Percentiles rank a stretch among this genome's conserved stretches.
Evolutionary conservation across 2,113 vertebrate species (phyloP).

Genomic region (Pterocles burchelli): DNA sequence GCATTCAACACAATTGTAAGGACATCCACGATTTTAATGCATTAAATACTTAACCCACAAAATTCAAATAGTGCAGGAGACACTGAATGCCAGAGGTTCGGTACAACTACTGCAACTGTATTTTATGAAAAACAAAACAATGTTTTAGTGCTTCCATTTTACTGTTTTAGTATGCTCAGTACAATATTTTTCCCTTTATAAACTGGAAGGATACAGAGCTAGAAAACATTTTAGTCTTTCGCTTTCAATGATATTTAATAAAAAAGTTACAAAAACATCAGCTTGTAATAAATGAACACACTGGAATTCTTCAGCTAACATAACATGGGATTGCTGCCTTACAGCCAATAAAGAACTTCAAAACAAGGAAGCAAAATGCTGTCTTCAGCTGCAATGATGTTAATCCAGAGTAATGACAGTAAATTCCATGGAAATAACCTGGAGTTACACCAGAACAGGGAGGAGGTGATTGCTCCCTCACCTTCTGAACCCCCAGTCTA

Average conservation of each 20-base stretch:
- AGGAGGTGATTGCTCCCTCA: background rate
- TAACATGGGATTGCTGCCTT: background rate
- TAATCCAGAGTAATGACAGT: background rate
- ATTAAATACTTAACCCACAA: slow-evolving; percentile 35
- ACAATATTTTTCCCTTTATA: slow-evolving; percentile 9
- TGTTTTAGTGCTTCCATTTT: background rate
- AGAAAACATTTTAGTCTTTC: background rate
- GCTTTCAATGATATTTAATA: background rate
- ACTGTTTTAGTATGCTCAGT: slow-evolving; percentile 26
- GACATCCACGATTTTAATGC: slow-evolving; percentile 36
- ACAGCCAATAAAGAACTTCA: background rate
- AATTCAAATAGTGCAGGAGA: slow-evolving; percentile 32
- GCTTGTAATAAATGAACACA: background rate
- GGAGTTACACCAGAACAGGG: background rate
- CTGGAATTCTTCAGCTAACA: background rate
- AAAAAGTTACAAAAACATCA: slow-evolving; percentile 38
- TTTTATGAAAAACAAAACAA: background rate
- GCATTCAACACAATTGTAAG: slow-evolving; percentile 13
- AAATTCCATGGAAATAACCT: background rate
- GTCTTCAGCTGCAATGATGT: background rate
- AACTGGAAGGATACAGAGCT: slow-evolving; percentile 19
- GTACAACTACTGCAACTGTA: background rate
- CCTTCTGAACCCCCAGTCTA: background rate
- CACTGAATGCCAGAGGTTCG: background rate
- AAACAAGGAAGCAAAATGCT: background rate